Base-by-base conservation (phyloP, 2,797 vertebrate genomes). In the Psittacula derbiana region DNA sequence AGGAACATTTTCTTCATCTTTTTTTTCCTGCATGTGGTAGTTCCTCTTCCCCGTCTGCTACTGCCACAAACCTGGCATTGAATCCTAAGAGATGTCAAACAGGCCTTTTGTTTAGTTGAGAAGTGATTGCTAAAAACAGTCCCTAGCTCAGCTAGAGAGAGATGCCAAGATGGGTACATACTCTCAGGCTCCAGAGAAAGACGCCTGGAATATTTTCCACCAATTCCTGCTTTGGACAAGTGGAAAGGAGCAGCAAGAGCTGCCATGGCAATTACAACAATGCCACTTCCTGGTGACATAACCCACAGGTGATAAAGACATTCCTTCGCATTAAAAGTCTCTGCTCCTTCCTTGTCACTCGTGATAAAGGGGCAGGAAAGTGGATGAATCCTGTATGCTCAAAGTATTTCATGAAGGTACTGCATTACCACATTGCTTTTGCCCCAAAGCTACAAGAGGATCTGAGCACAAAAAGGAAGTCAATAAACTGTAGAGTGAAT, bases 11-110 rank as follows among this genome's bases (percentile, higher is more conserved):
- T 97, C 73, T 96, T 94, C 66, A 1, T 95, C 44, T 80, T 80
- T 96, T 95, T 95, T 92, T 43, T 73, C 30, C 57, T 71, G 38
- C n/a, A 64, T 82, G 83, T 94, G 94, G 96, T 88, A 82, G 92
- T 97, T 97, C 97, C 96, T 94, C 95, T 94, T 96, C 91, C 75
- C 78, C 50, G 55, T 78, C 93, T 93, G 66, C 80, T 95, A 76
- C 44, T 5, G 5, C 61, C 71, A 90, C 90, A 92, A 92, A 62
- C 66, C 84, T 86, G 92, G 72, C 75, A 83, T 9, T 76, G 91
- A 96, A 92, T 94, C 66, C 71, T 70, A 90, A 91, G 65, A 95
- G 61, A 95, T 88, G 86, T 86, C 90, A 96, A 93, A 86, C 58
- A 85, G 74, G 41, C 74, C 57, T 88, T 86, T 94, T 96, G 93